Percentiles rank a stretch among this genome's conserved stretches.
Conservation (phyloP, 2,113 vertebrate genomes). For the Ascaphus truei region DNA sequence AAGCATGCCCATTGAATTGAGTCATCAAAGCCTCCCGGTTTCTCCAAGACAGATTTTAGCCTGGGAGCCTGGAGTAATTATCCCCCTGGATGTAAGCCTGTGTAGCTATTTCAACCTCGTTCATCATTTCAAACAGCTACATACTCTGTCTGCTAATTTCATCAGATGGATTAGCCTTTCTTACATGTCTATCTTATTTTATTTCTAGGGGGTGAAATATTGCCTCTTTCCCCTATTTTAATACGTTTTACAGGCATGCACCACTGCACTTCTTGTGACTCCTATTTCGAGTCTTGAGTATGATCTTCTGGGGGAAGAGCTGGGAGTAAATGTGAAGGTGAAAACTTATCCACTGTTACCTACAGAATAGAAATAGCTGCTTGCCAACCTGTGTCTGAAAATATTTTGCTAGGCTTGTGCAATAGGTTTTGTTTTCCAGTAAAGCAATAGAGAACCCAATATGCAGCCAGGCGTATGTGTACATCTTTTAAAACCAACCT, state of each 20-base stretch:
- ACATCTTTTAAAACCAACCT: no score
- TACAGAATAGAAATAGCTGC: slow-evolving; percentile 58
- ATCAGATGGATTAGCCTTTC: slow-evolving; percentile 95
- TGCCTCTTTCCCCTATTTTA: slow-evolving; percentile 84
- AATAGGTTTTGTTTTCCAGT: no score
- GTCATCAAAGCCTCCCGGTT: slow-evolving; percentile 90
- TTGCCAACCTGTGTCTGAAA: slow-evolving; percentile 30
- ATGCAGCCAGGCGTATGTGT: no score
- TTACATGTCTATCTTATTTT: slow-evolving; percentile 90
- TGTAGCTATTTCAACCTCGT: slow-evolving; percentile 91
- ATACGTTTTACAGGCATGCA: slow-evolving; percentile 86
- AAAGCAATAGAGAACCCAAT: no score
- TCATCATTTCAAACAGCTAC: slow-evolving; percentile 91
- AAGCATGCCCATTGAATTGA: slow-evolving; percentile 93
- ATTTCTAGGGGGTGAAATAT: slow-evolving; percentile 95
- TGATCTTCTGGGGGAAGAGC: slow-evolving; percentile 79
- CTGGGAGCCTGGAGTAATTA: slow-evolving; percentile 95
- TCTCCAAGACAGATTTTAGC: slow-evolving; percentile 89
- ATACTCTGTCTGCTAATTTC: slow-evolving; percentile 97
- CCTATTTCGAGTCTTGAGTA: slow-evolving; percentile 65
- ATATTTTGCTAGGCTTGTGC: neutral
- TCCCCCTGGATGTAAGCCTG: slow-evolving; percentile 91
- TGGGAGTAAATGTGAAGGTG: slow-evolving; percentile 85
- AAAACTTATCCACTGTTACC: slow-evolving; percentile 71
- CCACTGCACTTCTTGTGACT: slow-evolving; percentile 67